Evolutionary conservation across 2,797 vertebrate species (phyloP), one percentile per base, ranked within the genome.

Genomic region (Falco naumanni): DNA sequence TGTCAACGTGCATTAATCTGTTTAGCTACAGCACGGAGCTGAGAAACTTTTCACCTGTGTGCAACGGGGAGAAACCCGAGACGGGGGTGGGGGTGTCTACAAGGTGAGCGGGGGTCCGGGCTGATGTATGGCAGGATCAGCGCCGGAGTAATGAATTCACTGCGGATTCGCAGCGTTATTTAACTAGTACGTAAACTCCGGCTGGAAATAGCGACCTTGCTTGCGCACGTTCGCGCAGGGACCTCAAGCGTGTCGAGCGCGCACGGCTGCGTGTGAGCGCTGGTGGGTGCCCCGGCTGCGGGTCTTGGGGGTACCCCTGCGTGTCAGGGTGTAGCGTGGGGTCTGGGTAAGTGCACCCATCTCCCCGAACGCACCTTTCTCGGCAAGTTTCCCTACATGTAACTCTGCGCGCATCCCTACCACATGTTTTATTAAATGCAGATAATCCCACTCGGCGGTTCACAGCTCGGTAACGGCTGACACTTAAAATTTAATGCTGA

Each of bases 281-380:
- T 16, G 37, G 37, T 37, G 37, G 37, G 37, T 37, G 37, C 37
- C 37, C 37, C 37, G 37, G 37, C 37, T 37, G 37, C 37, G 37
- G 37, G 10, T 37, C 37, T 37, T 37, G 37, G 37, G 37, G 37
- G 37, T 37, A 37, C 37, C 37, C 10, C 37, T 37, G 37, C 37
- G 37, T 37, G 37, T 6, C 54, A 18, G 33, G 13, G 4, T 51
- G 12, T 7, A 16, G 39, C 7, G 8, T 22, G 64, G 31, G 16
- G 5, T 34, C 12, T 6, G 59, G 29, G 11, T 34, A 9, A 26
- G 5, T 18, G 14, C 25, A 7, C 6, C 72, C 56, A 31, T 12
- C 9, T 2, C 51, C 20, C 3, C 7, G 1, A 6, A 24, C 9
- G 3, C 61, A 17, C 39, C 7, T 28, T 11, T 25, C 56, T 8